These are phyloP conservation scores for Lagopus muta DNA, from an alignment of 2,113 vertebrate species.

Conservation along the genomic window DNA sequence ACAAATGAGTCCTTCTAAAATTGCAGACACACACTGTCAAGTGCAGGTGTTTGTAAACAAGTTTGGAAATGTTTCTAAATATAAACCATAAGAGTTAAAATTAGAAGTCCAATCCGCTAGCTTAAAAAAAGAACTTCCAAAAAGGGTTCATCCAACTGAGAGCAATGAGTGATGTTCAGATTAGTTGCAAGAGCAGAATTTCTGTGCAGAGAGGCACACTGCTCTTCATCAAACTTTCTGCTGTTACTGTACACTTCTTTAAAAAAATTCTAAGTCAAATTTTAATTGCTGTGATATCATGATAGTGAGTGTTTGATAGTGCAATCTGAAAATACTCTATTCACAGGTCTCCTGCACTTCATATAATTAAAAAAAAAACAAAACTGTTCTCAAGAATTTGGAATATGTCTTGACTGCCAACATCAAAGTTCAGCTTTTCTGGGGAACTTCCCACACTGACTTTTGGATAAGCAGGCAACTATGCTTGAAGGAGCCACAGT, in stretches of 20 bases:
- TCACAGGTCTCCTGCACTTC: not conserved
- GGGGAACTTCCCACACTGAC: constrained; percentile 21
- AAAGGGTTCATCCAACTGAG: constrained; percentile 58
- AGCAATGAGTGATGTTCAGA: constrained; percentile 31
- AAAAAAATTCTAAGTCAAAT: not conserved
- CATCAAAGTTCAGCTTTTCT: constrained; percentile 20
- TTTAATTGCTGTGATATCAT: not conserved
- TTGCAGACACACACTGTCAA: constrained; percentile 42
- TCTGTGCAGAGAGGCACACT: not conserved
- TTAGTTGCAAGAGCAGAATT: not conserved
- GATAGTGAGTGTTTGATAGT: not conserved
- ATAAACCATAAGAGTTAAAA: constrained; percentile 73
- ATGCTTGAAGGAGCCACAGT: not conserved
- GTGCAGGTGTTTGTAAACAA: constrained; percentile 80
- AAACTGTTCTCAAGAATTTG: not conserved
- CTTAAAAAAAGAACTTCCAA: constrained; percentile 62
- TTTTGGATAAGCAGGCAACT: not conserved
- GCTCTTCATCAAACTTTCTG: not conserved
- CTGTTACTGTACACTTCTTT: not conserved
- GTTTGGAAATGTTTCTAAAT: constrained; percentile 78
- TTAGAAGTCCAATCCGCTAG: constrained; percentile 70
- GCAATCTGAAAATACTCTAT: constrained; percentile 39
- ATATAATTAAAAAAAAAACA: constrained; percentile 4
- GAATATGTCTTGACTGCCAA: constrained; percentile 33
- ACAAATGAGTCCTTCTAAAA: constrained; percentile 66